Percentiles rank a stretch among this genome's conserved stretches.
These are phyloP conservation scores for Salarias fasciatus DNA, from an alignment of 2,797 vertebrate species.

Conservation along the genomic window DNA sequence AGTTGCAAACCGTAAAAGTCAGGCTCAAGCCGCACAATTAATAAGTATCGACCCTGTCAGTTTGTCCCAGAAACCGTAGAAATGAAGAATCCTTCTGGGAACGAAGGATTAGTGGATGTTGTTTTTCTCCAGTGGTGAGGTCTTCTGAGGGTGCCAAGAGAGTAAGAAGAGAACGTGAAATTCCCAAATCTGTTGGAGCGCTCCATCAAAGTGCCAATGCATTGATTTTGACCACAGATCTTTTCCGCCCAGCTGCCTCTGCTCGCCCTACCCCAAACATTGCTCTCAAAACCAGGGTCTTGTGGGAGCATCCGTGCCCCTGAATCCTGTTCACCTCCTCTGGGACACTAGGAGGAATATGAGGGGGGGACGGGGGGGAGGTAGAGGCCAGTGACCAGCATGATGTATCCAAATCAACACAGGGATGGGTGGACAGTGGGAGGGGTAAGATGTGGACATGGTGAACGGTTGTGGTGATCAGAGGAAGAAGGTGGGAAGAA, in stretches of 20 bases:
- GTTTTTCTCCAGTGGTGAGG: constrained; percentile 54
- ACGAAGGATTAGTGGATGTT: constrained; percentile 54
- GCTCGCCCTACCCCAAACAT: constrained; percentile 54
- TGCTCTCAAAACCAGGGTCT: constrained; percentile 62
- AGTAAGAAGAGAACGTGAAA: constrained; percentile 59
- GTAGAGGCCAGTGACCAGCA: constrained; percentile 53
- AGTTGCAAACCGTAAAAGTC: constrained; percentile 18
- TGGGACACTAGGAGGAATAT: constrained; percentile 41
- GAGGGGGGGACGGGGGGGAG: background rate
- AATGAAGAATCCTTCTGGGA: constrained; percentile 51
- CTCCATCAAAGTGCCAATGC: constrained; percentile 84
- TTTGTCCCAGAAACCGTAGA: constrained; percentile 42
- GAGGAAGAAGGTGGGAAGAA: constrained; percentile 39
- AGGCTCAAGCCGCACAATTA: constrained; percentile 42
- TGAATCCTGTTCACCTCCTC: constrained; percentile 57
- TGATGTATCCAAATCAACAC: constrained; percentile 64
- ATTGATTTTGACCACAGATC: constrained; percentile 84
- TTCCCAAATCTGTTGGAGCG: constrained; percentile 77
- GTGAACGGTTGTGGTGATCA: constrained; percentile 58
- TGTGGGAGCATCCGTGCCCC: constrained; percentile 67
- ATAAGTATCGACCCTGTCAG: constrained; percentile 59
- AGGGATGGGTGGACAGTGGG: constrained; percentile 34
- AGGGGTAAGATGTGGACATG: constrained; percentile 48
- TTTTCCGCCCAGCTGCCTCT: constrained; percentile 73
- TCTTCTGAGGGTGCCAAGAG: constrained; percentile 51